phyloP scores from a whole-genome alignment of 2,113 vertebrate species.

The Silurus asotus region DNA sequence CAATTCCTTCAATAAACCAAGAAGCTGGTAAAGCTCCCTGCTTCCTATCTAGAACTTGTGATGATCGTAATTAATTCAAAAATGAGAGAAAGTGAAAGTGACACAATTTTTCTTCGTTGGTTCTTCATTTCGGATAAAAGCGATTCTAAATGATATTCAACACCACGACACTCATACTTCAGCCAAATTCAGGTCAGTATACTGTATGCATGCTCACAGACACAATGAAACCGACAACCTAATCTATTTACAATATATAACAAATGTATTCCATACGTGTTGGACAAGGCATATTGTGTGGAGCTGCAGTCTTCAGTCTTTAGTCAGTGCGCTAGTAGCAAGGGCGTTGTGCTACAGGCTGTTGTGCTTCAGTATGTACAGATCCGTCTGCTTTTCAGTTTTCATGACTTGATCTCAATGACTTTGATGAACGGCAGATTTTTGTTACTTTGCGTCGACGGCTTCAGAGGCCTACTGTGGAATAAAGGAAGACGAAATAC shows the following conservation, averaged over 20 bases:
- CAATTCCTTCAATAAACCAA: constrained; percentile 25
- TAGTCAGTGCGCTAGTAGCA: neutral
- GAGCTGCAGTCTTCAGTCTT: neutral
- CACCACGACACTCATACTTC: constrained; percentile 3
- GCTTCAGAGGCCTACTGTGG: constrained; percentile 75
- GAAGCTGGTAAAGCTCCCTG: neutral
- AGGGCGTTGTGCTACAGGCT: neutral
- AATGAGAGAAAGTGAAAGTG: constrained; percentile 1
- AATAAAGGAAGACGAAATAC: neutral
- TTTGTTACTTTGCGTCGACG: constrained; percentile 73
- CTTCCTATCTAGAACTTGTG: neutral
- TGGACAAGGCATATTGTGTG: neutral
- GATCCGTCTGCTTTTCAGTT: neutral
- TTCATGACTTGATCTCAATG: constrained; percentile 83
- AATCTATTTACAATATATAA: neutral
- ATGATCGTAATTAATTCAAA: neutral
- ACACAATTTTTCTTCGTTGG: neutral
- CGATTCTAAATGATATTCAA: neutral
- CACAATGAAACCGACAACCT: neutral
- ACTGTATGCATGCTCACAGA: neutral
- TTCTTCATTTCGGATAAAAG: constrained; percentile 24
- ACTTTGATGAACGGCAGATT: constrained; percentile 87
- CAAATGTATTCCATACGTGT: neutral
- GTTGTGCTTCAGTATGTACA: neutral
- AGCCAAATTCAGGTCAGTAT: neutral